Base-by-base conservation (phyloP, 2,113 vertebrate species). In the Hypomesus transpacificus region DNA sequence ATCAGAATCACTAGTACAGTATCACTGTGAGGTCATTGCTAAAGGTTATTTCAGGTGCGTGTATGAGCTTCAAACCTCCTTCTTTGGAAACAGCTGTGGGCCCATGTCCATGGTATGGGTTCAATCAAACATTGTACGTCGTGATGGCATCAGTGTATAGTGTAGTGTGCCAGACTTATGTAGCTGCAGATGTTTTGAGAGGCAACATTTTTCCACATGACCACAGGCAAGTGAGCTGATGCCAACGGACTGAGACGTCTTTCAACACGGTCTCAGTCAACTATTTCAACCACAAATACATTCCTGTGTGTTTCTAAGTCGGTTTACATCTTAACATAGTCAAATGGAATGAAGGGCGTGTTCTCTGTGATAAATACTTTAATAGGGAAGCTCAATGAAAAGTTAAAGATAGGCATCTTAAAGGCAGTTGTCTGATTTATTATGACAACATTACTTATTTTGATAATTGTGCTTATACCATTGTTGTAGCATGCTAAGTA, bases 291-390 rank as follows among this genome's bases (percentile, higher is more conserved):
- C 80, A 51, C 81, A 69, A 66, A 46, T 24, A 17, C 72, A 87
- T 80, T 88, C 82, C 80, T 78, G 75, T 71, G 66, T 81, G 79
- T 80, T 85, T 83, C 70, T 65, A 74, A 78, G 75, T 74, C 74
- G 65, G 69, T 65, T 18, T 69, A 64, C 61, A 59, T 56, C 3
- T 61, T 71, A 72, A 67, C 74, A 76, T 31, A 28, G 24, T 67
- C 69, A 80, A 73, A 74, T 20, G 78, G 75, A 59, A 21, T 28
- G 34, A 77, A 24, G 70, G 56, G 11, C 73, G 66, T 20, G n/a
- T 64, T 69, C 16, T 1, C 68, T 68, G 67, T 51, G 14, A 69
- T 26, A 70, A 59, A 50, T 65, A 2, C 18, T 3, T 1, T 50
- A 18, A 54, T 66, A 24, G 26, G 53, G 24, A 63, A 22, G 51